phyloP scores from a whole-genome alignment of 1,140 invertebrate species.

The Ceratosolen solmsi region DNA sequence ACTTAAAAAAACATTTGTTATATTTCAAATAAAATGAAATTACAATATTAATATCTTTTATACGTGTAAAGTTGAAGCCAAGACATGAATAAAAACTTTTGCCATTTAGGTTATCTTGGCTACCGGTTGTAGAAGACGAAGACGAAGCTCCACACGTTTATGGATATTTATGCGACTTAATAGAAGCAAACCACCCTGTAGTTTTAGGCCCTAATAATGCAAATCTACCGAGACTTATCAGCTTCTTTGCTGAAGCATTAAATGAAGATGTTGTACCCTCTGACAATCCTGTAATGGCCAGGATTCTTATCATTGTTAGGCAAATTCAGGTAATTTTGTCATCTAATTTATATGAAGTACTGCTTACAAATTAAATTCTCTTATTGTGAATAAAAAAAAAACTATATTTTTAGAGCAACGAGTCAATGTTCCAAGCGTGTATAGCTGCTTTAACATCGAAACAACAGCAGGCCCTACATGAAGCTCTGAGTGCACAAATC shows the following conservation, averaged over 20 bases:
- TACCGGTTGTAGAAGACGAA: conserved; percentile 95
- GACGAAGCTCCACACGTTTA: conserved; percentile 97
- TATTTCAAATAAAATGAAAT: no score
- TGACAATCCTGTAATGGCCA: conserved; percentile 77
- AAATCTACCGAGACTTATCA: conserved; percentile 91
- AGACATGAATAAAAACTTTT: no score
- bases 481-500: conserved; percentile 74
- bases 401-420: conserved; percentile 78
- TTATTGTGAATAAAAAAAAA: not conserved
- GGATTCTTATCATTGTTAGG: conserved; percentile 83
- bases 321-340: conserved; percentile 81
- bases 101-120: conserved; percentile 90
- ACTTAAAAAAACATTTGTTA: no score
- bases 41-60: no score
- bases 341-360: not conserved
- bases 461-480: conserved; percentile 86
- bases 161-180: conserved; percentile 94
- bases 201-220: conserved; percentile 88
- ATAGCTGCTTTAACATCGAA: conserved; percentile 82
- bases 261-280: conserved; percentile 84
- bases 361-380: not conserved
- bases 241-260: conserved; percentile 92
- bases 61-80: no score
- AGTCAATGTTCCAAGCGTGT: conserved; percentile 88
- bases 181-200: conserved; percentile 91